Base-by-base conservation (phyloP, 2,888 invertebrate genomes). In the Hylaea fasciaria region DNA sequence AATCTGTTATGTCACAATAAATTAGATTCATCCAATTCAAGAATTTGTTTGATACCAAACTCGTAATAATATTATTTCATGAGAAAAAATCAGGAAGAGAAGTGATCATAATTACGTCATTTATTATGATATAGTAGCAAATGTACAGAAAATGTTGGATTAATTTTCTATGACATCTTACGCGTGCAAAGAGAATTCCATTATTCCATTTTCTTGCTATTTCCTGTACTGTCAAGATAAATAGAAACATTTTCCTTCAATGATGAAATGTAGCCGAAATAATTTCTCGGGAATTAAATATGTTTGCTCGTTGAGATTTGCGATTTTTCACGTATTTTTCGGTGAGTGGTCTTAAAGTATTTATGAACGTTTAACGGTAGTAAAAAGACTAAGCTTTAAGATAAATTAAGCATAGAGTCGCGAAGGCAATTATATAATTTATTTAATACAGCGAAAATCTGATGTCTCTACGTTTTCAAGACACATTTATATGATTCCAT, bases 341-440 rank as follows among this genome's bases (percentile, higher is more conserved):
- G 44, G 17, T 13, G 43, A 58, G 52, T 52, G 43, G 47, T 52
- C 47, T 40, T 32, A 46, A 14, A 52, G 37, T 28, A 53, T 52
- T 50, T 53, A 57, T 58, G 43, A 58, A 58, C 44, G 47, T 53
- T 58, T 37, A 58, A 50, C 17, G 22, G 29, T 32, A 44, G 28
- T 43, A 44, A 52, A 58, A 48, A 12, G 22, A 28, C n/a, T 43
- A 22, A 17, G n/a, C 40, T 41, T 17, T 22, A 28, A n/a, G 35
- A 29, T 17, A 47, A 13, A 51, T 57, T 40, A 47, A 35, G 32
- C 41, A 35, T 10, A 41, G 17, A 39, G 29, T 7, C 16, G 29
- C 1, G 35, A 29, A 50, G 43, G 10, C 32, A 51, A 57, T 57
- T 41, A 40, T 22, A 29, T 47, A 41, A 41, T 49, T 22, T 8